Evolutionary conservation across 2,888 invertebrate genomes (phyloP), one percentile per base, ranked within the genome.

Genomic region (Tetranychus piercei): DNA sequence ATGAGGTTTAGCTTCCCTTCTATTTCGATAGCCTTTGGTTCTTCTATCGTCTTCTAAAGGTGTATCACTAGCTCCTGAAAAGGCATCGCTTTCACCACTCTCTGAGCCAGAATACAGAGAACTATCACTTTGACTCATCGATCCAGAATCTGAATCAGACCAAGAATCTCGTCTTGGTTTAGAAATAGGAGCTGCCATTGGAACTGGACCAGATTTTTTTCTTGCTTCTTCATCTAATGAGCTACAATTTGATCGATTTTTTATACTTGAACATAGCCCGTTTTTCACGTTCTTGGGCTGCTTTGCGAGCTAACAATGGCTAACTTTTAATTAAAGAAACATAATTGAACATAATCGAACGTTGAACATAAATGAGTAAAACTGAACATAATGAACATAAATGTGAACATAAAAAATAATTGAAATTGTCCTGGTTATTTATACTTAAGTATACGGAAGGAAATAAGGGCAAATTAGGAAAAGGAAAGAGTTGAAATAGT

Each of bases 101-200:
- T 74, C 65, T n/a, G 76, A 76, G 22, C 15, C 72, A 6, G 76
- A 76, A 71, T 55, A 76, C 34, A 23, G 18, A 22, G 67, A 76
- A n/a, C 73, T 73, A 18, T 67, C 44, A 15, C 64, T 76, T 18
- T 23, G 34, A 23, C 75, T 75, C 34, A 34, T 34, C 18, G 76
- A 76, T 9, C 75, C 75, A 0, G 73, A 73, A 22, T 75, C 22
- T 5, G 71, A 71, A 43, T 76, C 76, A 9, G 73, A 73, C 76
- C 76, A 76, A 5, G 75, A 75, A 66, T 76, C 76, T 6, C 34
- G 15, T 20, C 66, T 22, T 1, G 64, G 11, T 20, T 34, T n/a
- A 22, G 23, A 70, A 20, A 18, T 66, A 9, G 66, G 18, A 11
- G 66, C 66, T 6, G 66, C n/a, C n/a, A 11, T 66, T 6, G 66